Conservation (phyloP, 2,113 vertebrate genomes). For the Scomber scombrus region DNA sequence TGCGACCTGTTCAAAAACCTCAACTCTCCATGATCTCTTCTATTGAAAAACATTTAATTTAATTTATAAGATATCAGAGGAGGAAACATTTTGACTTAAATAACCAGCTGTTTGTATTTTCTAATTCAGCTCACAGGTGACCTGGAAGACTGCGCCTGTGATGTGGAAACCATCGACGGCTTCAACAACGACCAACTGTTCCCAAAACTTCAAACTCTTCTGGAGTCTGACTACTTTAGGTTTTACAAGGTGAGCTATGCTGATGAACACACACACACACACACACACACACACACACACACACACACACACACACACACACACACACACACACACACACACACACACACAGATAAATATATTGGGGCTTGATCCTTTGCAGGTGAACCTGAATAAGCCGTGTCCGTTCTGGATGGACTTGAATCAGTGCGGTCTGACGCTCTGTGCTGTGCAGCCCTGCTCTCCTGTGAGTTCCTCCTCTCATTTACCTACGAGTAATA, state of each 20-base stretch:
- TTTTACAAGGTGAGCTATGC: constrained; percentile 90
- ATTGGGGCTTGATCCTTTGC: not conserved
- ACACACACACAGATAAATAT: no score
- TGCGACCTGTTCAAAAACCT: no score
- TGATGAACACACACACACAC: not conserved
- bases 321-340: not conserved
- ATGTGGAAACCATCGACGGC: constrained; percentile 92
- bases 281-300: not conserved
- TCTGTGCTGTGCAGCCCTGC: constrained; percentile 92
- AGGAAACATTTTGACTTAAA: not conserved
- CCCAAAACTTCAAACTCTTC: constrained; percentile 89
- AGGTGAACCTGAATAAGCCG: constrained; percentile 94
- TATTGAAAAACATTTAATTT: no score
- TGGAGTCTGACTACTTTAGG: constrained; percentile 93
- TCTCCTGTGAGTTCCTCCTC: constrained; percentile 85
- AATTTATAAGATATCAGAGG: no score
- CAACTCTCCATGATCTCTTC: no score
- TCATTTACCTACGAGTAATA: not conserved
- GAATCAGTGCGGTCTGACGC: constrained; percentile 89
- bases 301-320: constrained; percentile 10
- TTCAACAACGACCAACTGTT: constrained; percentile 94
- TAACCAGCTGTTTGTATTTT: not conserved
- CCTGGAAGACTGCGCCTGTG: constrained; percentile 94
- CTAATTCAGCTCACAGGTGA: constrained; percentile 88
- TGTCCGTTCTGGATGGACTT: constrained; percentile 93